Conservation (phyloP, 2,888 invertebrate genomes). For the Bedellia somnulentella region DNA sequence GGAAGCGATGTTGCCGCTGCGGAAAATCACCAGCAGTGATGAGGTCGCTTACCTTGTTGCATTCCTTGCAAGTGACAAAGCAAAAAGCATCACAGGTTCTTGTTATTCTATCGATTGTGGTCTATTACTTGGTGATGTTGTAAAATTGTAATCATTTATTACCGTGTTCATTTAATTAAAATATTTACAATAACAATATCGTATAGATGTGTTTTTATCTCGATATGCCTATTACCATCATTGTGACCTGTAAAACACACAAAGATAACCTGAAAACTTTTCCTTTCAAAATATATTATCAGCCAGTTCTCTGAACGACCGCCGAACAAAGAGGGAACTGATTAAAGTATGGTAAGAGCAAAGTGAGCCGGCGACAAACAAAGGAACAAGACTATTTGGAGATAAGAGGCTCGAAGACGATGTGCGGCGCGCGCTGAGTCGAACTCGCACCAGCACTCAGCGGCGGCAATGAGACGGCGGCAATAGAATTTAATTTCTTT, state of each 20-base stretch:
- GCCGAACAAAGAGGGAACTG: slow-evolving; percentile 21
- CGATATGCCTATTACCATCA: no score
- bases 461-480: no score
- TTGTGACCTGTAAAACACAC: no score
- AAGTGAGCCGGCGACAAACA: slow-evolving; percentile 21
- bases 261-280: no score
- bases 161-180: no score
- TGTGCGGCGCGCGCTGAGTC: slow-evolving; percentile 19
- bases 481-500: slow-evolving; percentile 33
- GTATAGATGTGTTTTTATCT: no score
- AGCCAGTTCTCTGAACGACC: no score
- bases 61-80: slow-evolving; percentile 32
- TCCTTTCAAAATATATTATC: no score
- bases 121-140: slow-evolving; percentile 1
- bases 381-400: slow-evolving; percentile 26
- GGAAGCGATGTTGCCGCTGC: slow-evolving; percentile 20
- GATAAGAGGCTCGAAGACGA: slow-evolving; percentile 28
- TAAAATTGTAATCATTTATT: background rate
- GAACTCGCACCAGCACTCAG: no score
- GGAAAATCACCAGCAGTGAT: slow-evolving; percentile 11
- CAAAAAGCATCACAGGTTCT: slow-evolving; percentile 29
- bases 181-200: no score
- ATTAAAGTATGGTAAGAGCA: slow-evolving; percentile 5
- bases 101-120: slow-evolving; percentile 25
- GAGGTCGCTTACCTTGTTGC: slow-evolving; percentile 31